Evolutionary conservation across 2,888 invertebrate genomes (phyloP).

Genomic region (Cheilosia pagana): DNA sequence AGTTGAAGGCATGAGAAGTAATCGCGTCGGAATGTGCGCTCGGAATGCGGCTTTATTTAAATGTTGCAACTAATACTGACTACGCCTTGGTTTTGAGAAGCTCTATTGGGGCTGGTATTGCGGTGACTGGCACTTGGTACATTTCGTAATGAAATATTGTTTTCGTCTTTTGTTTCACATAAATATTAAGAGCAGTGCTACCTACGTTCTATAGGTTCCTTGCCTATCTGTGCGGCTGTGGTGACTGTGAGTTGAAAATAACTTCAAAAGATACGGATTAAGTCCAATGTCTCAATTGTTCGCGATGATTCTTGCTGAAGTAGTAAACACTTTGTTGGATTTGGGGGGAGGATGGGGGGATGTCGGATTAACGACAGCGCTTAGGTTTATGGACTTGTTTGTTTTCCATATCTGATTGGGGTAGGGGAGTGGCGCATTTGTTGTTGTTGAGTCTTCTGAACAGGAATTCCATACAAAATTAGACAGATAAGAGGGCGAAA

Average conservation of each 20-base stretch:
- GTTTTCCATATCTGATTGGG: too few relatives aligned
- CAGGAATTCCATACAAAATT: too few relatives aligned
- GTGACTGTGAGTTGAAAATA: background rate
- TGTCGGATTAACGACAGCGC: background rate
- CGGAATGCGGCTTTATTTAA: slow-evolving; percentile 56
- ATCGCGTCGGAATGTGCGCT: slow-evolving; percentile 66
- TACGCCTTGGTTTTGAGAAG: slow-evolving; percentile 51
- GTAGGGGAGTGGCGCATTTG: background rate
- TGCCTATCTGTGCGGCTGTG: background rate
- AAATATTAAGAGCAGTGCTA: too few relatives aligned
- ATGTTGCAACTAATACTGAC: slow-evolving; percentile 29
- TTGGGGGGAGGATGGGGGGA: background rate
- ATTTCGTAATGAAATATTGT: background rate
- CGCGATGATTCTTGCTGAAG: background rate
- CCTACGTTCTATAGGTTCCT: background rate
- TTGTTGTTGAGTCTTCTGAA: background rate
- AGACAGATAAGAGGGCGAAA: background rate
- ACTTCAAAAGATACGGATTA: slow-evolving; percentile 30
- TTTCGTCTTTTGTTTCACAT: background rate
- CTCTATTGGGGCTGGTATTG: slow-evolving; percentile 20
- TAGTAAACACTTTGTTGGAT: background rate
- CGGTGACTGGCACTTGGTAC: background rate
- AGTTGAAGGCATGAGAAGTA: slow-evolving; percentile 44
- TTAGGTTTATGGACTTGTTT: background rate
- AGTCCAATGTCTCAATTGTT: slow-evolving; percentile 43